Conservation (phyloP, 2,113 vertebrate genomes). For the Tamias sibiricus region DNA sequence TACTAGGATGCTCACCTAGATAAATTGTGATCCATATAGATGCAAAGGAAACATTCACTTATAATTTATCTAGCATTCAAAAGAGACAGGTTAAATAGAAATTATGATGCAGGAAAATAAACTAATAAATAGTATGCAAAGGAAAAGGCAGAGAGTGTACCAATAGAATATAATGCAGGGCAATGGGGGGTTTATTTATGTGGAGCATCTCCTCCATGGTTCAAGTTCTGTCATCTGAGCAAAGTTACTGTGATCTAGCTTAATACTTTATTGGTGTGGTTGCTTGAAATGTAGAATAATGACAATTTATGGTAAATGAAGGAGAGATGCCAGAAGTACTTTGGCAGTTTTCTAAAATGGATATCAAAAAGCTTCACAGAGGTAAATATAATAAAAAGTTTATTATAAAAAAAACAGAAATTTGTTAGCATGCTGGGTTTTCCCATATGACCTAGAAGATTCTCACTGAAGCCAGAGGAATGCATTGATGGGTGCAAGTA, state of each 20-base stretch:
- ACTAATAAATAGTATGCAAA: too few species aligned
- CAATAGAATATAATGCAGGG: not conserved
- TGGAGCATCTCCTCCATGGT: not conserved
- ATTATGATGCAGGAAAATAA: too few species aligned
- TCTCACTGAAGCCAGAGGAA: too few species aligned
- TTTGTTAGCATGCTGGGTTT: not conserved
- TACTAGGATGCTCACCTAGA: too few species aligned
- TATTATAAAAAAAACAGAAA: not conserved
- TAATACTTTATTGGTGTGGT: too few species aligned
- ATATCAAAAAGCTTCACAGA: not conserved
- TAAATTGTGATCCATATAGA: too few species aligned
- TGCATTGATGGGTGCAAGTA: fast-evolving
- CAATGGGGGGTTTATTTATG: not conserved
- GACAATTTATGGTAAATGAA: not conserved
- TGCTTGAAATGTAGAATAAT: not conserved
- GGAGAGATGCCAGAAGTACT: not conserved
- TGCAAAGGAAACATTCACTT: too few species aligned
- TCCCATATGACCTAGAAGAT: not conserved
- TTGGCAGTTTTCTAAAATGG: not conserved
- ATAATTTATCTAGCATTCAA: too few species aligned
- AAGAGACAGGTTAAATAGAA: too few species aligned
- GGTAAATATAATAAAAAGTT: not conserved
- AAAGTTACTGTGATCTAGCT: not conserved
- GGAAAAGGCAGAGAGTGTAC: not conserved
- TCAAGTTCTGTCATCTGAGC: not conserved